Percentiles rank a stretch among this genome's conserved stretches.
These are phyloP conservation scores for Xanthorhoe spadicearia DNA, from an alignment of 2,888 invertebrate genomes.

Conservation along the genomic window DNA sequence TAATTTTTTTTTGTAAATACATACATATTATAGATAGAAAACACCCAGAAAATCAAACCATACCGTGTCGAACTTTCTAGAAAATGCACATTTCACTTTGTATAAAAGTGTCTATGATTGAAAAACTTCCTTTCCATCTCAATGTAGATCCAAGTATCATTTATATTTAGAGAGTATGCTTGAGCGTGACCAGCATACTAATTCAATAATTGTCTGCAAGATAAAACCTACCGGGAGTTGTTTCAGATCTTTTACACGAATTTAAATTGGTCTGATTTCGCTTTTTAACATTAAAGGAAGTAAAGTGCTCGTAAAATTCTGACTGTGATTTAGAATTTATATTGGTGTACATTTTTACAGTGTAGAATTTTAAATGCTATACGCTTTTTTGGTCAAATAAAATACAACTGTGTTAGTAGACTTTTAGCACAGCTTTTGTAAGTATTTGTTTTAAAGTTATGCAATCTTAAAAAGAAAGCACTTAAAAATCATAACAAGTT, in stretches of 20 bases:
- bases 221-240: conserved; percentile 9
- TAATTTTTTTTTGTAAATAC: no score
- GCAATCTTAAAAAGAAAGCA: no score
- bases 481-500: no score
- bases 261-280: conserved; percentile 22
- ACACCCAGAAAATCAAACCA: no score
- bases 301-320: neutral
- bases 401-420: no score
- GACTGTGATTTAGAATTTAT: neutral
- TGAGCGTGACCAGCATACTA: conserved; percentile 22
- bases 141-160: conserved; percentile 7
- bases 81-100: conserved; percentile 8
- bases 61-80: neutral
- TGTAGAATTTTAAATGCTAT: neutral
- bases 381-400: neutral
- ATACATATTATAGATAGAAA: no score
- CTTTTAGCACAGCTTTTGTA: no score
- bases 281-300: neutral
- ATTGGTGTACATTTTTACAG: neutral
- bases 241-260: conserved; percentile 18
- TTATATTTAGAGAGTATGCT: conserved; percentile 27
- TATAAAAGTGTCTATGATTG: conserved; percentile 24
- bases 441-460: no score
- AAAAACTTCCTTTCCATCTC: conserved; percentile 17
- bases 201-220: conserved; percentile 25